Base-by-base conservation (phyloP, 92 coral and sea anemone genomes). In the Palythoa heliodiscus region DNA sequence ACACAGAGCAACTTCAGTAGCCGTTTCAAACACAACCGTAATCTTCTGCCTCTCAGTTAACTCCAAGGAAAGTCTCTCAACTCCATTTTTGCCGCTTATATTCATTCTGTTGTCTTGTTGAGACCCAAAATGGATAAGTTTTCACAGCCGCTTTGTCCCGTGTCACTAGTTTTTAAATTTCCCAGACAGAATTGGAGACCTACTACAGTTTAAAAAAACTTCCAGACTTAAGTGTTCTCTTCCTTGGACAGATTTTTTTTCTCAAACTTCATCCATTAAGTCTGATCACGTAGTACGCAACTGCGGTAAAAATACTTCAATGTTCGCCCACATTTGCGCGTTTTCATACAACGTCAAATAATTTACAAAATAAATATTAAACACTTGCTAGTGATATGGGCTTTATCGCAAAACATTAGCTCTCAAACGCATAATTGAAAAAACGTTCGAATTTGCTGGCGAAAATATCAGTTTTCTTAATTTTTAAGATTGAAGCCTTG, bases 21-120 rank as follows among this genome's bases (percentile, higher is more conserved):
- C 70, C 7, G 84, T 66, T 68, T 80, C 84, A 47, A 80, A 23
- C 13, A 40, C 74, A 80, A 67, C 61, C 3, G 39, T 25, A 22
- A 10, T 52, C n/a, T 23, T 80, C 22, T 2, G 52, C 39, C 84
- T 80, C 40, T 7, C 20, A 43, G 43, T 24, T 29, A 80, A 47
- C 10, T 80, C 84, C n/a, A 16, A 12, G 13, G 84, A 11, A 47
- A 80, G 48, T 43, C 15, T 47, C 4, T 66, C 43, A 9, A 47
- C 23, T 66, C 43, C 73, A 80, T 22, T 12, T 25, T 43, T 35
- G 23, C 52, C 11, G 61, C 84, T 80, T 19, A 6, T 43, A 58
- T 80, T 80, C 84, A 80, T 80, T 20, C 20, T 43, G 72, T 20
- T 52, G 57, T 2, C n/a, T 35, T 22, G 29, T 63, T 7, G 43